Evolutionary conservation across 2,113 vertebrate genomes (phyloP).

Genomic region (Gadus chalcogrammus): DNA sequence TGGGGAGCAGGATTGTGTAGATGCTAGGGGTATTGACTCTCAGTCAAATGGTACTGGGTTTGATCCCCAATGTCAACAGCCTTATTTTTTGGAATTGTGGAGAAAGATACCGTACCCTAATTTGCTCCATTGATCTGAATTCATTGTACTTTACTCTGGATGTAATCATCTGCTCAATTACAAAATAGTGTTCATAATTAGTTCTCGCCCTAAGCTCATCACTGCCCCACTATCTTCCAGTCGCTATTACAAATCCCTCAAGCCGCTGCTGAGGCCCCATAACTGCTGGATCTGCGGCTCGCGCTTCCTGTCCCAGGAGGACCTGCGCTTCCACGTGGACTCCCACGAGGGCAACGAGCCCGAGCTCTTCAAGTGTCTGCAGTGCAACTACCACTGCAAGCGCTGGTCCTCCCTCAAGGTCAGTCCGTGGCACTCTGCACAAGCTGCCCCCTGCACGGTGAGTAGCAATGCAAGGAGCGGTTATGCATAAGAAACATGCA

Average conservation of each 20-base stretch:
- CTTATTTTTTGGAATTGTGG: no score
- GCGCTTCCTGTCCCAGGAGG: conserved; percentile 90
- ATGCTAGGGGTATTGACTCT: no score
- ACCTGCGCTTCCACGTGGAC: conserved; percentile 89
- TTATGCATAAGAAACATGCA: no score
- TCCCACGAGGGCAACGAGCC: conserved; percentile 92
- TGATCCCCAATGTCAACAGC: no score
- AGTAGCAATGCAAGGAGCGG: background rate
- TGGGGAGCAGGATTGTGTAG: no score
- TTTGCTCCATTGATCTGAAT: background rate
- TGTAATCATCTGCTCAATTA: background rate
- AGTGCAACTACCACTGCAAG: conserved; percentile 94
- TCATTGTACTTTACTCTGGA: background rate
- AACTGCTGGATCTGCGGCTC: conserved; percentile 96
- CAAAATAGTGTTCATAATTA: background rate
- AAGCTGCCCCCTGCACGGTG: background rate
- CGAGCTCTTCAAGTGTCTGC: conserved; percentile 91
- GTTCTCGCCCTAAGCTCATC: background rate
- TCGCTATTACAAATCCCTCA: conserved; percentile 89
- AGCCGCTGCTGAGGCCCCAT: conserved; percentile 88
- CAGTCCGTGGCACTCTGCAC: background rate
- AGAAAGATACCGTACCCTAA: no score
- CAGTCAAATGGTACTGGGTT: no score
- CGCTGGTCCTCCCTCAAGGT: conserved; percentile 98
- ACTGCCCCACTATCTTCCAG: conserved; percentile 32